A percentile compares a stretch with the other conserved stretches of the same genome.
These are phyloP conservation scores for Pollenia griseotomentosa DNA, from an alignment of 2,888 invertebrate species.

Conservation along the genomic window DNA sequence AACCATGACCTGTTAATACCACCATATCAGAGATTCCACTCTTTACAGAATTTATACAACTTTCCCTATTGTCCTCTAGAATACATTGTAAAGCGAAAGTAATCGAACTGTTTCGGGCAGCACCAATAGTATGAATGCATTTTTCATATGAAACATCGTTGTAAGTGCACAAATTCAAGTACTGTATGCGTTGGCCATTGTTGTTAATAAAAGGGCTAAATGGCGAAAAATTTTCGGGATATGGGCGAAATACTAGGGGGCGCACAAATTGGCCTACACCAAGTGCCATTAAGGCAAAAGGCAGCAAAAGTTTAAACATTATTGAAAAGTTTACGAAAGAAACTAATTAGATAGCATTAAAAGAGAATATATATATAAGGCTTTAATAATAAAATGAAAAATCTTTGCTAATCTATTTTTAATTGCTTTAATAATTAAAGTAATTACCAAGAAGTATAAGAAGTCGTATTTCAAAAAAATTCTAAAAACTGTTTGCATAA, in stretches of 20 bases:
- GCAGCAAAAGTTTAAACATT: conserved; percentile 37
- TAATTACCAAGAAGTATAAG: background rate
- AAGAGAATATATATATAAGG: conserved; percentile 52
- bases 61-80: conserved; percentile 41
- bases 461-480: background rate
- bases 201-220: background rate
- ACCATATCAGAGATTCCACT: conserved; percentile 59
- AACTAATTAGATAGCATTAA: background rate
- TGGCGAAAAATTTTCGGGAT: conserved; percentile 3
- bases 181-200: conserved; percentile 5
- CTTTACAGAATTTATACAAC: conserved; percentile 66
- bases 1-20: conserved; percentile 71
- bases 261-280: conserved; percentile 31
- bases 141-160: conserved; percentile 60
- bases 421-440: conserved; percentile 34
- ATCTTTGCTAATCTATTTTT: conserved; percentile 56
- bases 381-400: background rate
- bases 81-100: conserved; percentile 68
- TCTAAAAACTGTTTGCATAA: no score
- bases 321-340: background rate
- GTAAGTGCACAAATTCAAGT: conserved; percentile 66
- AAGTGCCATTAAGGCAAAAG: conserved; percentile 24
- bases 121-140: conserved; percentile 64
- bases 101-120: conserved; percentile 64
- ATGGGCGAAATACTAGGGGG: conserved; percentile 5